phyloP scores from a whole-genome alignment of 2,113 vertebrate species.

The Coreoperca whiteheadi region DNA sequence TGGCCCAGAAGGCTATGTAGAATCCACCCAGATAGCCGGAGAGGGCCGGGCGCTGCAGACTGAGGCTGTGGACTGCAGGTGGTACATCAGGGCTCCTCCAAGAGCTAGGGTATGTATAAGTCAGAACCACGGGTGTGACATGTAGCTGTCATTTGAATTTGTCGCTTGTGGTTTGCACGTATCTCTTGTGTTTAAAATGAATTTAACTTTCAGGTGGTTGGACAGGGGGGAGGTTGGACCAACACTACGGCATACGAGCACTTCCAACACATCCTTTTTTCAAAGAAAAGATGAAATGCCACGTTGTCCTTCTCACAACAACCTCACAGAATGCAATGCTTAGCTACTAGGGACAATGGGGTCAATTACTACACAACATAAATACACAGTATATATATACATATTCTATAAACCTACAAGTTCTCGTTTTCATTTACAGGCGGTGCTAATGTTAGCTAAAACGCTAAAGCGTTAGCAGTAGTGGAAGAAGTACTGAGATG shows the following conservation, averaged over 20 bases:
- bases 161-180: neutral
- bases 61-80: slow-evolving; percentile 97
- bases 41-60: slow-evolving; percentile 89
- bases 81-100: slow-evolving; percentile 95
- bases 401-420: too few species aligned
- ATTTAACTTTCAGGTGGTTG: neutral
- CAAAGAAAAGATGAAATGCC: neutral
- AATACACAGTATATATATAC: too few species aligned
- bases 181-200: neutral
- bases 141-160: neutral
- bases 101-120: slow-evolving; percentile 87
- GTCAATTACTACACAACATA: too few species aligned
- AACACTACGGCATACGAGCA: neutral
- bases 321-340: neutral
- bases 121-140: neutral
- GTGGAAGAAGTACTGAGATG: too few species aligned
- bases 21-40: slow-evolving; percentile 90
- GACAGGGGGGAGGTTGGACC: neutral
- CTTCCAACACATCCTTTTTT: neutral
- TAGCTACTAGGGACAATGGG: too few species aligned
- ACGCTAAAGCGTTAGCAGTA: too few species aligned
- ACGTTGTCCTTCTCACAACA: neutral
- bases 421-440: too few species aligned
- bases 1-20: slow-evolving; percentile 94
- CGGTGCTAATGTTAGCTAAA: neutral